Evolutionary conservation across 1,140 invertebrate species (phyloP), one percentile per base, ranked within the genome.

Genomic region (Drosophila jambulina): DNA sequence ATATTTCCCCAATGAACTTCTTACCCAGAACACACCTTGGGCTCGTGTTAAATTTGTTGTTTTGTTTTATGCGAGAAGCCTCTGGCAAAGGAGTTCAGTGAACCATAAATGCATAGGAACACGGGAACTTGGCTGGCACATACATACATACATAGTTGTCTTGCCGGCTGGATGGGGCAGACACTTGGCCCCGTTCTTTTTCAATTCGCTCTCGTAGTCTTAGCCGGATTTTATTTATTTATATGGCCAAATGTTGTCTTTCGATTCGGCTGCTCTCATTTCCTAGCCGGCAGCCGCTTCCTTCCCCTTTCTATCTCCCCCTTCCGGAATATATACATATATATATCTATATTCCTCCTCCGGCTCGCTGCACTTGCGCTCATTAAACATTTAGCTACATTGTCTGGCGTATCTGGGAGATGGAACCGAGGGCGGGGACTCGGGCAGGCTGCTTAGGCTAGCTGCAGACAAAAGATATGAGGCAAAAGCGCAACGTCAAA

Each of bases 361-460:
- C 23, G 45, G 36, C 48, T 63, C 43, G 84, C 36, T 88, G 80
- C 80, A 84, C 72, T 87, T 84, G 77, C 43, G 68, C 77, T 88
- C 78, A 87, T 88, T 87, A 87, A 87, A 87, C 58, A 84, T 87
- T 74, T 88, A 84, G 82, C 68, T 64, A 79, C 74, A 88, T 88
- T 87, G 84, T 84, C 84, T 87, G 84, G 69, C 64, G n/a, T 72
- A 48, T 72, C 34, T 72, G 23, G 54, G 36, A 59, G 43, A 51
- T 72, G n/a, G 23, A 12, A 8, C 32, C 17, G 25, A n/a, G 34
- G 42, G 25, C 3, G 27, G 3, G 15, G 25, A n/a, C 3, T n/a
- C 4, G 72, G 51, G 45, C 36, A 17, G 49, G 34, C 76, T 58
- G 59, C 62, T 65, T 61, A 71, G 80, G 46, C 48, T 13, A 23